Conservation (phyloP, 2,113 vertebrate genomes). For the Micronycteris hirsuta region DNA sequence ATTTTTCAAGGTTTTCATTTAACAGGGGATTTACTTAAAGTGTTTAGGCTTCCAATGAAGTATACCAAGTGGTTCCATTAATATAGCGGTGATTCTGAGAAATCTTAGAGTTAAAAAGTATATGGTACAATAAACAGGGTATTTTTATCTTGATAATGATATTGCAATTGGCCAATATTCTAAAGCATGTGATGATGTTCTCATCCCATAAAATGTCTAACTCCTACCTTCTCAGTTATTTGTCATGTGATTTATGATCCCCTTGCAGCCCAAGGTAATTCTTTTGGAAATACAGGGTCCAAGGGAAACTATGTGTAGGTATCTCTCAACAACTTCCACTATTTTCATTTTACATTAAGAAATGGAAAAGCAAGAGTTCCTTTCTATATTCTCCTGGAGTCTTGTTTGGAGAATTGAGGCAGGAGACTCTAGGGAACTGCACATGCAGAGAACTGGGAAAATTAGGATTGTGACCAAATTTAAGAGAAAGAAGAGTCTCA, state of each 20-base stretch:
- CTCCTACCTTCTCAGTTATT: neutral
- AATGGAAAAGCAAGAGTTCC: neutral
- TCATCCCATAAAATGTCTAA: neutral
- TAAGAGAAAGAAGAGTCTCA: neutral
- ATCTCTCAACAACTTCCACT: neutral
- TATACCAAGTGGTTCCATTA: neutral
- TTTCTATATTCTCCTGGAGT: neutral
- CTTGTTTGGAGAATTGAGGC: neutral
- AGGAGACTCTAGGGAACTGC: neutral
- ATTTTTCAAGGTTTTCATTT: slow-evolving; percentile 16
- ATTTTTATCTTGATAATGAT: neutral
- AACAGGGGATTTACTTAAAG: neutral
- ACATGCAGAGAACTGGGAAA: neutral
- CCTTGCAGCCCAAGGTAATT: neutral
- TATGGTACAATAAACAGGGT: neutral
- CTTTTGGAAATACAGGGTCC: neutral
- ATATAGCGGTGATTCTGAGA: neutral
- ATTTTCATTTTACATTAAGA: neutral
- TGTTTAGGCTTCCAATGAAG: neutral
- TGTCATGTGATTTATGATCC: neutral
- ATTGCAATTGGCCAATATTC: neutral
- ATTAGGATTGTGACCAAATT: neutral
- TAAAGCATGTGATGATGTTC: neutral
- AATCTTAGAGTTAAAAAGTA: neutral
- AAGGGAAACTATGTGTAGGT: neutral